These are phyloP conservation scores for Gorsachius magnificus DNA, from an alignment of 2,797 vertebrate species.

Conservation along the genomic window DNA sequence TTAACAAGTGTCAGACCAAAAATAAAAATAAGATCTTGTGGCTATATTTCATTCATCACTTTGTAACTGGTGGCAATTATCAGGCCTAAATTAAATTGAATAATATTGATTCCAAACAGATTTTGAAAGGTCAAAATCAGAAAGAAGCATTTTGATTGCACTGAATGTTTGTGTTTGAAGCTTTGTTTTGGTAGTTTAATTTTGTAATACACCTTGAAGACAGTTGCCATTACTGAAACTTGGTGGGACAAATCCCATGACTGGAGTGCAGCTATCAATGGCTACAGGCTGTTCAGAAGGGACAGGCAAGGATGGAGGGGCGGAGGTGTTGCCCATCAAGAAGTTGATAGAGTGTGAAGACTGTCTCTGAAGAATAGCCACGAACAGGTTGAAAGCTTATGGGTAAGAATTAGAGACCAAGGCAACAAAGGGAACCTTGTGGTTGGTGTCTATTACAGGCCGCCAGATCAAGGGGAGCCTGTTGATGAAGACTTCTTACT, in stretches of 20 bases:
- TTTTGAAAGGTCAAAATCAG: neutral
- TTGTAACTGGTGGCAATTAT: neutral
- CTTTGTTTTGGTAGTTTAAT: neutral
- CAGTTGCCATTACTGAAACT: neutral
- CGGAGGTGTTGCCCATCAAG: neutral
- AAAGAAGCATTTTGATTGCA: neutral
- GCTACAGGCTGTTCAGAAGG: neutral
- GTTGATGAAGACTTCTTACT: neutral
- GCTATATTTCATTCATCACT: neutral
- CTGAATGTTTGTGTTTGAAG: neutral
- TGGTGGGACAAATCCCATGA: neutral
- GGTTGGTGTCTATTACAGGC: neutral
- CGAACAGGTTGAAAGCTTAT: neutral
- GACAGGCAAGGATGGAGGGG: neutral
- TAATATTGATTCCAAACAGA: neutral
- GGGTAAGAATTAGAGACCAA: neutral
- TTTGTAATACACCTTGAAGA: neutral
- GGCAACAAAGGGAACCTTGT: neutral
- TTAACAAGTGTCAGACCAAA: neutral
- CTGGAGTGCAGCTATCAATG: neutral
- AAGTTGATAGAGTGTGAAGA: neutral
- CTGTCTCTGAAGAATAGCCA: neutral
- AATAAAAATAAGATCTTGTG: neutral
- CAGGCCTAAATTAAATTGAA: neutral
- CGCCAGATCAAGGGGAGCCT: neutral